Conservation (phyloP, 2,888 invertebrate species). For the Hemicrepidius hirtus region DNA sequence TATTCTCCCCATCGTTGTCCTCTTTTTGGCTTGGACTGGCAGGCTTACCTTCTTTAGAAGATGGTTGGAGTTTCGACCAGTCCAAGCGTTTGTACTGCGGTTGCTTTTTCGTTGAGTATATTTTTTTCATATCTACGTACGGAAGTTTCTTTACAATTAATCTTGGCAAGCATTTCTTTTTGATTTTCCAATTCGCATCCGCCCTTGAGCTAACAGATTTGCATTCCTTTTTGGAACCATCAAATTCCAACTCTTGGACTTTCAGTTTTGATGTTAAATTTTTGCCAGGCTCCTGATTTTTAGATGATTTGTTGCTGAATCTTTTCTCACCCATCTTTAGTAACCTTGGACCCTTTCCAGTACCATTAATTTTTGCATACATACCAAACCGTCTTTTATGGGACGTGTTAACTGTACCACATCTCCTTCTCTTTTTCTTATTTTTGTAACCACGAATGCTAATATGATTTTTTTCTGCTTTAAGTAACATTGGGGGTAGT, state of each 20-base stretch:
- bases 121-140: neutral
- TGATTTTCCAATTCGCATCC: neutral
- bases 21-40: neutral
- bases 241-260: too few species aligned
- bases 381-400: slow-evolving; percentile 21
- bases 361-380: neutral
- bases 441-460: slow-evolving; percentile 35
- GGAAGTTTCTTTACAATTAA: neutral
- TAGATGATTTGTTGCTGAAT: neutral
- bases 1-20: too few species aligned
- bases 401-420: neutral
- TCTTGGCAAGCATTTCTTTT: neutral
- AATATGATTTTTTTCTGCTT: slow-evolving; percentile 41
- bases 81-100: neutral
- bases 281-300: neutral
- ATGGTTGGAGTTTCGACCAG: neutral
- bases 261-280: neutral
- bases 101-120: neutral
- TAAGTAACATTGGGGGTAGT: slow-evolving; percentile 43
- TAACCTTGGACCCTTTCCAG: neutral
- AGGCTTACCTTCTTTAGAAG: neutral
- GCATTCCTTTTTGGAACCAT: slow-evolving; percentile 12
- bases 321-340: neutral
- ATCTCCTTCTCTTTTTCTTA: neutral
- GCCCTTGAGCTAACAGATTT: neutral